Evolutionary conservation across 2,113 vertebrate species (phyloP).

Genomic region (Melospiza georgiana): DNA sequence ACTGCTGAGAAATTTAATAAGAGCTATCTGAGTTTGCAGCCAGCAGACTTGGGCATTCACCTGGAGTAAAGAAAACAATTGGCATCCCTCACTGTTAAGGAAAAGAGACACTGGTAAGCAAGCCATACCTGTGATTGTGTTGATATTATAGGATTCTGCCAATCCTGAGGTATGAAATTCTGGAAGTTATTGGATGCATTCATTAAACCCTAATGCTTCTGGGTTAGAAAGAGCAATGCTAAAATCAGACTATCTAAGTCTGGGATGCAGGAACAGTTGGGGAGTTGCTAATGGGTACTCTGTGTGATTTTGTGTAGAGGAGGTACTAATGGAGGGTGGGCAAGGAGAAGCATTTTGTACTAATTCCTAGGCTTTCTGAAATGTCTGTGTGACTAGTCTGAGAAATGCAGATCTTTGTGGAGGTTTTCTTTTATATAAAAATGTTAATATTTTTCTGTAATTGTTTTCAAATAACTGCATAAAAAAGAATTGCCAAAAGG

Average conservation of each 20-base stretch:
- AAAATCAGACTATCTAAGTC: background rate
- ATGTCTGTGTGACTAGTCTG: background rate
- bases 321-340: background rate
- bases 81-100: background rate
- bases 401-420: background rate
- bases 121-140: background rate
- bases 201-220: background rate
- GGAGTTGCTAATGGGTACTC: background rate
- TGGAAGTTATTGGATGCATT: background rate
- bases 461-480: constrained; percentile 52
- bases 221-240: background rate
- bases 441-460: constrained; percentile 44
- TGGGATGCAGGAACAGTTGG: background rate
- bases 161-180: background rate
- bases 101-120: background rate
- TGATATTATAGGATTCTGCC: background rate
- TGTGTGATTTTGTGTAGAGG: background rate
- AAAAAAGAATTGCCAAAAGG: constrained; percentile 48
- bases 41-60: background rate
- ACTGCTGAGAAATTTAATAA: background rate
- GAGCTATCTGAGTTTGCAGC: background rate
- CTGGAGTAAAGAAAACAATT: background rate
- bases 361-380: background rate
- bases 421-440: background rate
- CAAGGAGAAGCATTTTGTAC: background rate